These are phyloP conservation scores for Camponotus pennsylvanicus DNA, from an alignment of 1,140 invertebrate species.

Conservation along the genomic window DNA sequence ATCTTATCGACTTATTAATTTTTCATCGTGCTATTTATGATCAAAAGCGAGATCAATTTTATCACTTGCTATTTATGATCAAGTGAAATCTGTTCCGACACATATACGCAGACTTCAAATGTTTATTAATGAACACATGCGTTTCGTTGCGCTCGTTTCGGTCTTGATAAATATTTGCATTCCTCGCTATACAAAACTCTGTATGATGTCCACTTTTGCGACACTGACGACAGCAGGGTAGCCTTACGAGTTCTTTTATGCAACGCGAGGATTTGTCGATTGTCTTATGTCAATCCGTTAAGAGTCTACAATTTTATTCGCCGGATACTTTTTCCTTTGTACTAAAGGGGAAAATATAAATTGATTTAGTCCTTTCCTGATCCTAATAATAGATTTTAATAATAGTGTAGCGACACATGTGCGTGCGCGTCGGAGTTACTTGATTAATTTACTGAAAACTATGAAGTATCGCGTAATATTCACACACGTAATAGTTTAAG, in stretches of 20 bases:
- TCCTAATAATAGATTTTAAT: neutral
- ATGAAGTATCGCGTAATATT: neutral
- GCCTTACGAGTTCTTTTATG: slow-evolving; percentile 70
- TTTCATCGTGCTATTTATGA: neutral
- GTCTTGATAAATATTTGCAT: slow-evolving; percentile 22
- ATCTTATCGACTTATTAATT: neutral
- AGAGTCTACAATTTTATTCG: slow-evolving; percentile 3
- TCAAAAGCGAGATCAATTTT: neutral
- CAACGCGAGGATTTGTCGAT: slow-evolving; percentile 38
- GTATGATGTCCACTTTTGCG: slow-evolving; percentile 8
- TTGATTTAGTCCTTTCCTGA: neutral
- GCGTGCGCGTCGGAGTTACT: neutral
- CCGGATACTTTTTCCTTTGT: neutral
- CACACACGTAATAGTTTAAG: neutral
- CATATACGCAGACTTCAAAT: neutral
- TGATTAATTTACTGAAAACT: neutral
- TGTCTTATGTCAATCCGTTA: slow-evolving; percentile 5
- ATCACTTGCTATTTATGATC: neutral
- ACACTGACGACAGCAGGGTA: slow-evolving; percentile 52
- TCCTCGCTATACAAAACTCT: neutral
- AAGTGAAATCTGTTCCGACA: neutral
- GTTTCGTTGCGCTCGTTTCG: neutral
- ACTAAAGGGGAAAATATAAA: neutral
- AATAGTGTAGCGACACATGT: neutral
- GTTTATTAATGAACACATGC: neutral